Conservation (phyloP, 2,113 vertebrate genomes). For the Platycercus adscitus region DNA sequence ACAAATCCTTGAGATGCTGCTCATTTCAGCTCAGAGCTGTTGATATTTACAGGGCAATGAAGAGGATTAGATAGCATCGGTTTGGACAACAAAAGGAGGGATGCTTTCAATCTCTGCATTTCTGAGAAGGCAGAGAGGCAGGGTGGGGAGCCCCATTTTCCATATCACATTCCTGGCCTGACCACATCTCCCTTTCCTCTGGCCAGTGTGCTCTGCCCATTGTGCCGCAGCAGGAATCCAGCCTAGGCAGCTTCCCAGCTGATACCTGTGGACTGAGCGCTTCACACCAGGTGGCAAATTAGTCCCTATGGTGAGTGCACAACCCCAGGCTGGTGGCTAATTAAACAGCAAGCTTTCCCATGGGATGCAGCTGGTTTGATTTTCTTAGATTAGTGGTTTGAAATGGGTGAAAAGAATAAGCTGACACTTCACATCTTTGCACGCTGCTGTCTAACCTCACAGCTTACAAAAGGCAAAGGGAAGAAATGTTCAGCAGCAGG, state of each 20-base stretch:
- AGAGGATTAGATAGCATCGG: background rate
- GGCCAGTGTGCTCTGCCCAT: background rate
- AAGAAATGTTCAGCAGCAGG: background rate
- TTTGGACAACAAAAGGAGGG: background rate
- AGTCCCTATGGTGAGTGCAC: background rate
- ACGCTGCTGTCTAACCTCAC: background rate
- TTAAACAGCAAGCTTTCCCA: slow-evolving; percentile 2
- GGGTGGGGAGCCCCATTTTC: background rate
- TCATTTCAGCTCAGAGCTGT: background rate
- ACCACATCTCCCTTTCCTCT: background rate
- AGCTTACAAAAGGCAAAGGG: background rate
- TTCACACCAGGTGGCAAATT: background rate
- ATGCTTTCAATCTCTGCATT: background rate
- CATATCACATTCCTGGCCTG: background rate
- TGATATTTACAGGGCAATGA: background rate
- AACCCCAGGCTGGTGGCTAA: background rate
- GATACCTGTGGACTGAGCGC: background rate
- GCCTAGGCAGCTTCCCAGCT: background rate
- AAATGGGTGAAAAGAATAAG: background rate
- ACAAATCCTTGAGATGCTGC: background rate
- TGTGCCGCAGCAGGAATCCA: background rate
- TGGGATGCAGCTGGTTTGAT: background rate
- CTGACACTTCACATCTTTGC: background rate
- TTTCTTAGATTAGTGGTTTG: background rate
- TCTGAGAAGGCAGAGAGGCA: background rate